Evolutionary conservation across 2,888 invertebrate species (phyloP), one percentile per base, ranked within the genome.

Genomic region (Penaeus monodon): DNA sequence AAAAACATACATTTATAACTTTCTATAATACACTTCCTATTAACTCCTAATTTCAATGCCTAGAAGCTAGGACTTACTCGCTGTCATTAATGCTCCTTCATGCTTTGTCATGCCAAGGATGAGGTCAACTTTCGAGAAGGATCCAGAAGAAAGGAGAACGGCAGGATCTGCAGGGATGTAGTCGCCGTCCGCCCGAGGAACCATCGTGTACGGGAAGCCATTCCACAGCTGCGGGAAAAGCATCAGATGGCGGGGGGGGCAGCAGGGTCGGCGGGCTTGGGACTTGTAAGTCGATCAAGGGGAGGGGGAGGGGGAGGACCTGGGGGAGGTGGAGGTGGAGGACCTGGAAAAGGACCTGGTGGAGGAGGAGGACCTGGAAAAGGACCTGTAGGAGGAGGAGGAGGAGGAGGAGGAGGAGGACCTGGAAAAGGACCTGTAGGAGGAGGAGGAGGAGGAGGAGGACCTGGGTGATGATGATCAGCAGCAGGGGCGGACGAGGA

Each of bases 371-470:
- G 10, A 44, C 44, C 10, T 10, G 44, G 70, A 70, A 2, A 17
- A 29, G 29, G 68, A 68, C 33, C 33, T 33, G 33, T 1, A 33
- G 68, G 29, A 29, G 29, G 8, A 68, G 6, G 4, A 29, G 7
- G 68, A 68, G 68, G 29, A 29, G 29, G 8, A 68, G 68, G 29
- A 29, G 29, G 8, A 68, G 6, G 4, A 29, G 7, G 68, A 68
- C 12, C 8, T n/a, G 29, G 68, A 68, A 10, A 7, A 29, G 29
- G 68, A 68, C 1, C 10, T 6, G 27, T 4, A 68, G 68, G n/a
- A 68, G 68, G n/a, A 68, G 68, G 68, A 68, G 27, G 68, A 68
- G 27, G 68, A 68, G 68, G n/a, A 68, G 68, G n/a, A 68, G 68
- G 68, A 68, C 10, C 10, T 6, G 27, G 68, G 8, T 4, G 68